Percentiles rank a stretch among this genome's conserved stretches.
These are phyloP conservation scores for Tipula helvola DNA, from an alignment of 2,888 invertebrate genomes.

Conservation along the genomic window DNA sequence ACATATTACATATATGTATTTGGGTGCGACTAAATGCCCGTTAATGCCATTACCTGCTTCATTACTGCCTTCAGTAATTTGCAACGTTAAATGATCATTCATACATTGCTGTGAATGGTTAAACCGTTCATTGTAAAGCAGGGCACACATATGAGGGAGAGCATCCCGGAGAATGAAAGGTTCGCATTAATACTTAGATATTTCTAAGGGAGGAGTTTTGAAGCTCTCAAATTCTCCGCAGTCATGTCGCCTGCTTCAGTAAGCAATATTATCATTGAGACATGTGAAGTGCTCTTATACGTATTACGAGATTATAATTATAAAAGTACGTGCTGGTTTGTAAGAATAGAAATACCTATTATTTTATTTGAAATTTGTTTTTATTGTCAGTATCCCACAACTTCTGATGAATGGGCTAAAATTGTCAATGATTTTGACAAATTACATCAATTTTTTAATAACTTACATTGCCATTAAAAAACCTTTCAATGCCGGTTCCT, in stretches of 20 bases:
- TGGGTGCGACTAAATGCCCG: too few species aligned
- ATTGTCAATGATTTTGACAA: too few species aligned
- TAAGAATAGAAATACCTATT: not conserved
- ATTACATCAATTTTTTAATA: too few species aligned
- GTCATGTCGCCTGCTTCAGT: not conserved
- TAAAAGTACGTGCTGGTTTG: not conserved
- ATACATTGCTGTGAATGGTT: too few species aligned
- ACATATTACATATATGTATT: too few species aligned
- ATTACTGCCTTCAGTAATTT: too few species aligned
- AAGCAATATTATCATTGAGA: not conserved
- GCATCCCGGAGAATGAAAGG: too few species aligned
- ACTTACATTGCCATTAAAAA: not conserved
- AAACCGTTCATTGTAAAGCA: too few species aligned
- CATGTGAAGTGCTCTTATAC: not conserved
- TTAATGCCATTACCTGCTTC: too few species aligned
- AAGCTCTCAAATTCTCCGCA: not conserved
- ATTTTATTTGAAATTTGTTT: not conserved
- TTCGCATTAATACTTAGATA: too few species aligned
- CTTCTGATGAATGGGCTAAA: not conserved
- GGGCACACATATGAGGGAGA: too few species aligned
- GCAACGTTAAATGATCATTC: too few species aligned
- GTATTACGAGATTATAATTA: not conserved
- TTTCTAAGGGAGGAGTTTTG: not conserved
- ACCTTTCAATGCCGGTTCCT: not conserved
- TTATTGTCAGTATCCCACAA: not conserved